These are phyloP conservation scores for Temnothorax longispinosus DNA, from an alignment of 1,140 invertebrate genomes.

Conservation along the genomic window DNA sequence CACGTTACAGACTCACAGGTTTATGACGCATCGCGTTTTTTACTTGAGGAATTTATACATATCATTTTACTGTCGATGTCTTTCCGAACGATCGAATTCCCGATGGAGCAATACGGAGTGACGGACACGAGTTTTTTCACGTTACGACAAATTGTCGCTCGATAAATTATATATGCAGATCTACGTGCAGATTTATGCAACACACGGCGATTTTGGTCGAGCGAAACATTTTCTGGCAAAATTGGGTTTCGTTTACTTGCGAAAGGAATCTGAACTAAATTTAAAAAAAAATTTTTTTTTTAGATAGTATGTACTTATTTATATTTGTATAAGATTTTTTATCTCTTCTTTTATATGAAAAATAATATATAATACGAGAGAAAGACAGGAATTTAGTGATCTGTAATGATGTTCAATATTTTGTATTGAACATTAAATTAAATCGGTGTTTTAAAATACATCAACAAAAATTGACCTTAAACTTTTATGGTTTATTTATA, in stretches of 20 bases:
- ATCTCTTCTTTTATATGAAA: not conserved
- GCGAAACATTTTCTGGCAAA: not conserved
- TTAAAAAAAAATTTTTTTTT: not conserved
- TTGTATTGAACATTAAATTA: not conserved
- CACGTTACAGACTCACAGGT: not conserved
- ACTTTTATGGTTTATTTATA: not conserved
- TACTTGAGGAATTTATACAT: not conserved
- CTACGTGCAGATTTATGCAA: not conserved
- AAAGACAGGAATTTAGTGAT: not conserved
- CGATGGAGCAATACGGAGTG: not conserved
- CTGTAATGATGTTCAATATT: not conserved
- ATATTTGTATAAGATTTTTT: not conserved
- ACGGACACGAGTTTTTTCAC: conserved; percentile 11
- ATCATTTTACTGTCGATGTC: not conserved
- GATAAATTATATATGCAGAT: conserved; percentile 10
- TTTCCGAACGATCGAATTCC: conserved; percentile 9
- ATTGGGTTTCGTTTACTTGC: not conserved
- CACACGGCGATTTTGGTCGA: not conserved
- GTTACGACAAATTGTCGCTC: conserved; percentile 36
- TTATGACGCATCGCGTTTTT: not conserved
- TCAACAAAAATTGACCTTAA: not conserved
- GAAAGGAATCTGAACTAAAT: not conserved
- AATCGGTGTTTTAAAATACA: not conserved
- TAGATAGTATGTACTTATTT: not conserved
- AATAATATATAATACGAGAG: not conserved